Evolutionary conservation across 1,140 invertebrate genomes (phyloP).

Genomic region (Eciton burchellii): DNA sequence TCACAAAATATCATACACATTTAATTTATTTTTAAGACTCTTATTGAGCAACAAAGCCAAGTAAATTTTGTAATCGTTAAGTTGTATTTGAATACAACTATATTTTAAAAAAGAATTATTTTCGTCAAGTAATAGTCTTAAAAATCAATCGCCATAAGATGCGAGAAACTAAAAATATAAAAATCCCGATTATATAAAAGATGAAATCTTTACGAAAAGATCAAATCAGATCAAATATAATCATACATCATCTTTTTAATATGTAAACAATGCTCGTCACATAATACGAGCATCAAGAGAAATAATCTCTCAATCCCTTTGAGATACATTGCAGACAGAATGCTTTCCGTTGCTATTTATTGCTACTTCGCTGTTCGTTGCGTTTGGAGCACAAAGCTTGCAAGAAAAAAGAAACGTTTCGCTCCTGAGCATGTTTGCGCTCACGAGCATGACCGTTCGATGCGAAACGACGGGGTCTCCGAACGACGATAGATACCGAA

Average conservation of each 20-base stretch:
- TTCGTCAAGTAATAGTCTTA: no score
- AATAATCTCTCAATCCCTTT: neutral
- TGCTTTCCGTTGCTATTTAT: neutral
- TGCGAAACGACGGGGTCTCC: neutral
- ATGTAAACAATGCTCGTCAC: neutral
- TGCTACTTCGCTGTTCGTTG: neutral
- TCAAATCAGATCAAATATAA: no score
- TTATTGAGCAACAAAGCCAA: neutral
- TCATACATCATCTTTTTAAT: neutral
- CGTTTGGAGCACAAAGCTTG: neutral
- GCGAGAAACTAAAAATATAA: no score
- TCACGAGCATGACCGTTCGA: constrained; percentile 46
- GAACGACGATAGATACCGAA: constrained; percentile 1
- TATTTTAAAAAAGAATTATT: no score
- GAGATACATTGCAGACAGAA: constrained; percentile 3
- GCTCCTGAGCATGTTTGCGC: constrained; percentile 18
- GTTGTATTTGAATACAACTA: neutral
- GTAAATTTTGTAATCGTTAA: neutral
- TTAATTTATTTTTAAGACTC: neutral
- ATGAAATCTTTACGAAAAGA: no score
- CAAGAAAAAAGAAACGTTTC: neutral
- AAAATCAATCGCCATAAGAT: no score
- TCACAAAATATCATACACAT: neutral
- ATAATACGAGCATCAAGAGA: neutral
- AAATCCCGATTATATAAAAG: no score